phyloP scores from a whole-genome alignment of 2,888 invertebrate species.

The Diarsia brunnea region DNA sequence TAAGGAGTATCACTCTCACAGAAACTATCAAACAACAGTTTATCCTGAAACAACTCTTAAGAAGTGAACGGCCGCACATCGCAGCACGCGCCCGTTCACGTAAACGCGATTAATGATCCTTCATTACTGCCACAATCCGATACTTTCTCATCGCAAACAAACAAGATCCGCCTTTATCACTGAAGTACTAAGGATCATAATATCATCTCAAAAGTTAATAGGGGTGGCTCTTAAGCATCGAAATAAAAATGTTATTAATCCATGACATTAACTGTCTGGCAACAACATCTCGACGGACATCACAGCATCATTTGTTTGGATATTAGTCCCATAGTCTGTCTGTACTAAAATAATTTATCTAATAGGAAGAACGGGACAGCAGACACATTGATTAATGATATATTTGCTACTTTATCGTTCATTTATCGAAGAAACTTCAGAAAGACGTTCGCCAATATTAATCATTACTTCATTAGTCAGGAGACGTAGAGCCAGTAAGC shows the following conservation, averaged over 20 bases:
- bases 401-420: constrained; percentile 7
- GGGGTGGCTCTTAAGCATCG: constrained; percentile 40
- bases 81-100: constrained; percentile 35
- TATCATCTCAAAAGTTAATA: constrained; percentile 10
- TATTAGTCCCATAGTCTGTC: constrained; percentile 22
- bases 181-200: constrained; percentile 10
- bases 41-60: background rate
- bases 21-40: constrained; percentile 5
- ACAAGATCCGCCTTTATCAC: constrained; percentile 28
- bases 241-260: constrained; percentile 63
- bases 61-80: constrained; percentile 46
- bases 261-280: constrained; percentile 40
- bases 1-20: background rate
- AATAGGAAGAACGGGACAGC: background rate
- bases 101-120: constrained; percentile 62
- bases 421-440: constrained; percentile 9
- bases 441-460: constrained; percentile 15
- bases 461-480: constrained; percentile 16
- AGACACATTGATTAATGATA: constrained; percentile 33
- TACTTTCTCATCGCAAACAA: constrained; percentile 38
- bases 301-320: constrained; percentile 26
- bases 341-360: constrained; percentile 29
- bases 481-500: constrained; percentile 13
- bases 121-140: constrained; percentile 56
- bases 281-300: constrained; percentile 20